Conservation (phyloP, 2,113 vertebrate genomes). For the Tinamus guttatus region DNA sequence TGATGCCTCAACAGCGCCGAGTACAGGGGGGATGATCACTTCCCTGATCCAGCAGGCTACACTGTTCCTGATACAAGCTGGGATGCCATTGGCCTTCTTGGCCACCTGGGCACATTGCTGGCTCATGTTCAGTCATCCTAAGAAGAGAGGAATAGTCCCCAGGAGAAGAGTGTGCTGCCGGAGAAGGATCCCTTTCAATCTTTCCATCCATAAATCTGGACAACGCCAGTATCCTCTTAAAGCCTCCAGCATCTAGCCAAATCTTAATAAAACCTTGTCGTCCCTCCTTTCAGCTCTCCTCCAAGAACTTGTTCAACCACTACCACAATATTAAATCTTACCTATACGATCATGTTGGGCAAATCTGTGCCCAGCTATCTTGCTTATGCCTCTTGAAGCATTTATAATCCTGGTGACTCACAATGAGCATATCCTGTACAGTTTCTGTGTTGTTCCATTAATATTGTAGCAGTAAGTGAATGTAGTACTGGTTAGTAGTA, state of each 20-base stretch:
- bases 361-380: not conserved
- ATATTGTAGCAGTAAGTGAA: not conserved
- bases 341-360: not conserved
- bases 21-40: too few species aligned
- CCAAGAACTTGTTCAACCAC: not conserved
- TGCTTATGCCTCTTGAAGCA: fast-evolving
- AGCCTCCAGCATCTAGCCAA: not conserved
- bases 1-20: too few species aligned
- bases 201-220: too few species aligned
- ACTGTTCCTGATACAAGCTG: too few species aligned
- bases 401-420: not conserved
- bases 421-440: not conserved
- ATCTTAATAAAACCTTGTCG: not conserved
- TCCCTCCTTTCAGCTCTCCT: not conserved
- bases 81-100: too few species aligned
- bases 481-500: not conserved
- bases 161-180: not conserved
- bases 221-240: not conserved
- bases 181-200: not conserved
- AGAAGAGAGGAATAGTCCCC: not conserved
- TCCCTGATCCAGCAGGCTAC: too few species aligned
- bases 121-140: too few species aligned
- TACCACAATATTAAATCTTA: not conserved
- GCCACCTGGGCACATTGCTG: too few species aligned
- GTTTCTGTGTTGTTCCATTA: not conserved